phyloP scores from a whole-genome alignment of 1,140 invertebrate species.

The Aplysia californica region DNA sequence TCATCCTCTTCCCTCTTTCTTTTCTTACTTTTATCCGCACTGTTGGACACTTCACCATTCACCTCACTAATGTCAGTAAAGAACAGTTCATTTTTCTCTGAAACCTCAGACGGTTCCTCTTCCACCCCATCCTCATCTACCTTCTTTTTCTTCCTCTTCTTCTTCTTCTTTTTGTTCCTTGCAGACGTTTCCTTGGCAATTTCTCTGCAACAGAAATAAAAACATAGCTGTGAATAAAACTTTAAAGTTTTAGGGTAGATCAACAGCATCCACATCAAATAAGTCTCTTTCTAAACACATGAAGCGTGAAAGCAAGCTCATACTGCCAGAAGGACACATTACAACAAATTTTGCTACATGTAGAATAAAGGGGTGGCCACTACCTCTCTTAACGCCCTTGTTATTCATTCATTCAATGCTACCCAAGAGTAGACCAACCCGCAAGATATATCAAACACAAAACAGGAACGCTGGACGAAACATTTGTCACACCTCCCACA shows the following conservation, averaged over 20 bases:
- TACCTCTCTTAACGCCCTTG: too few species aligned
- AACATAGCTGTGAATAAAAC: not conserved
- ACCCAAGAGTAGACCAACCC: too few species aligned
- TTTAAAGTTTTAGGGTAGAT: not conserved
- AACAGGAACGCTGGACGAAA: too few species aligned
- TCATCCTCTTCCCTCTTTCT: not conserved
- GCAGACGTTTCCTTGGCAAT: constrained; percentile 27
- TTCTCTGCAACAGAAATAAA: not conserved
- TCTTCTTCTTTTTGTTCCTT: constrained; percentile 39
- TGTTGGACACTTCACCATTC: not conserved
- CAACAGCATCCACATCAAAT: not conserved
- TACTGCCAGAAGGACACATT: not conserved
- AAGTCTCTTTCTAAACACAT: not conserved
- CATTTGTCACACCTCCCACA: too few species aligned
- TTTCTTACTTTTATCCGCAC: not conserved
- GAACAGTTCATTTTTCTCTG: too few species aligned
- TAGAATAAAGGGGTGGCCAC: too few species aligned
- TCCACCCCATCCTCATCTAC: constrained; percentile 33
- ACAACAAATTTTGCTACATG: not conserved
- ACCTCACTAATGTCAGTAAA: not conserved
- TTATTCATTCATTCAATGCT: too few species aligned
- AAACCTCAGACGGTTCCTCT: not conserved
- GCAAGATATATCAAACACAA: too few species aligned
- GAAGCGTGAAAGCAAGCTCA: not conserved
- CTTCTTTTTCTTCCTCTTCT: constrained; percentile 37